A percentile compares a stretch with the other conserved stretches of the same genome.
Evolutionary conservation across 2,888 invertebrate genomes (phyloP).

Genomic region (Pandemis cinnamomeana): DNA sequence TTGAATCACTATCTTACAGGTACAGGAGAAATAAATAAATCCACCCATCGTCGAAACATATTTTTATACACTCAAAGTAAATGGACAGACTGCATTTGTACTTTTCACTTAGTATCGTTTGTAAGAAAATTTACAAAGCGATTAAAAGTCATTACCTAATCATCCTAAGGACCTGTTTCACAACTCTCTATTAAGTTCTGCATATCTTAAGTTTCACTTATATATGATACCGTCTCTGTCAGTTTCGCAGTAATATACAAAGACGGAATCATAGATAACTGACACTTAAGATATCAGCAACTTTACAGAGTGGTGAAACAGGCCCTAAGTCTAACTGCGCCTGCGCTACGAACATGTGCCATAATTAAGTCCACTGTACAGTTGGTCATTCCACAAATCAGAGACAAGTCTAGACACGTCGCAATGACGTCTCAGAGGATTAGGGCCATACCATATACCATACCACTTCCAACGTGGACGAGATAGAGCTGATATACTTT

Average conservation of each 20-base stretch:
- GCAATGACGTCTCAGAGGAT: too few relatives aligned
- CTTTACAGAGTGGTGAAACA: too few relatives aligned
- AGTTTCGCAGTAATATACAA: too few relatives aligned
- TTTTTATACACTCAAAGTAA: slow-evolving; percentile 14
- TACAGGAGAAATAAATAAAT: slow-evolving; percentile 27
- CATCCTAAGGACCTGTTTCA: neutral
- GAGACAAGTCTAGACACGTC: too few relatives aligned
- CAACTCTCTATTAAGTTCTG: too few relatives aligned
- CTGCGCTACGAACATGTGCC: slow-evolving; percentile 72
- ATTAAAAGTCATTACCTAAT: slow-evolving; percentile 16
- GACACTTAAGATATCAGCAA: too few relatives aligned
- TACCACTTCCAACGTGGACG: too few relatives aligned
- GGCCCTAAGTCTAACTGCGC: slow-evolving; percentile 36
- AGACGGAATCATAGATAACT: too few relatives aligned
- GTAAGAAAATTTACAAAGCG: slow-evolving; percentile 37
- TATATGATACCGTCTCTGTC: too few relatives aligned
- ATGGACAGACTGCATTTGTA: slow-evolving; percentile 19
- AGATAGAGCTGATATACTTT: too few relatives aligned
- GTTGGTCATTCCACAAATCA: slow-evolving; percentile 36
- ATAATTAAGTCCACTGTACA: slow-evolving; percentile 65
- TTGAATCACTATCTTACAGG: slow-evolving; percentile 44
- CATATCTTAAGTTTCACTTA: too few relatives aligned
- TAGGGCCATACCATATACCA: too few relatives aligned
- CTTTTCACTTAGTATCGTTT: slow-evolving; percentile 36
- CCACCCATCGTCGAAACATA: slow-evolving; percentile 13